Percentiles rank a stretch among this genome's conserved stretches.
Evolutionary conservation across 2,797 vertebrate genomes (phyloP).

Genomic region (Melanotaenia maccullochi): DNA sequence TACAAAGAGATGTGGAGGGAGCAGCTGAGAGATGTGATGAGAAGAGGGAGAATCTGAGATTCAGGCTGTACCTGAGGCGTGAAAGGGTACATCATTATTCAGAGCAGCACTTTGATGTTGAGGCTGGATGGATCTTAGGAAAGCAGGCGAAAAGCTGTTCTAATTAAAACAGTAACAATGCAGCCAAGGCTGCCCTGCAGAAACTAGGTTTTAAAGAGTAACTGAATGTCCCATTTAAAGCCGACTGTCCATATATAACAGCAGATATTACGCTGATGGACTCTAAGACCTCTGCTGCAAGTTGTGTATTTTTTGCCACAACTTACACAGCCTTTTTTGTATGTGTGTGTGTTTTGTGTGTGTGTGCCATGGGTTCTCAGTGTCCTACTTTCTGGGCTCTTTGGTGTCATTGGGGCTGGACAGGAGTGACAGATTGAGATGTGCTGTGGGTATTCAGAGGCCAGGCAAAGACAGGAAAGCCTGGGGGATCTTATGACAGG

Average conservation of each 20-base stretch:
- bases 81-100: conserved; percentile 77
- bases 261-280: conserved; percentile 53
- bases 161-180: conserved; percentile 81
- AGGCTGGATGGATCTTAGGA: conserved; percentile 72
- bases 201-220: conserved; percentile 74
- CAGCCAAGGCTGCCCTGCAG: conserved; percentile 66
- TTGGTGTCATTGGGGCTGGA: conserved; percentile 71
- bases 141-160: conserved; percentile 70
- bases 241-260: conserved; percentile 69
- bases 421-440: conserved; percentile 79
- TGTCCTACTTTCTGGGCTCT: conserved; percentile 78
- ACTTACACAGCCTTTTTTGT: conserved; percentile 34
- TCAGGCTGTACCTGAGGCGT: conserved; percentile 78
- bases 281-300: conserved; percentile 59
- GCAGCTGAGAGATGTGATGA: conserved; percentile 23
- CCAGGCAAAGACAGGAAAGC: conserved; percentile 71
- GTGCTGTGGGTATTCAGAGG: conserved; percentile 73
- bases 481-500: conserved; percentile 75
- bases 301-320: conserved; percentile 54
- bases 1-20: conserved; percentile 62
- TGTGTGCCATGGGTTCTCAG: conserved; percentile 46
- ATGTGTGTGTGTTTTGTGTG: conserved; percentile 27
- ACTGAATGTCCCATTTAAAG: conserved; percentile 76
- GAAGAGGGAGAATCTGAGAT: conserved; percentile 39
- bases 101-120: conserved; percentile 77